Evolutionary conservation across 2,888 invertebrate species (phyloP).

Genomic region (Pachymerium ferrugineum): DNA sequence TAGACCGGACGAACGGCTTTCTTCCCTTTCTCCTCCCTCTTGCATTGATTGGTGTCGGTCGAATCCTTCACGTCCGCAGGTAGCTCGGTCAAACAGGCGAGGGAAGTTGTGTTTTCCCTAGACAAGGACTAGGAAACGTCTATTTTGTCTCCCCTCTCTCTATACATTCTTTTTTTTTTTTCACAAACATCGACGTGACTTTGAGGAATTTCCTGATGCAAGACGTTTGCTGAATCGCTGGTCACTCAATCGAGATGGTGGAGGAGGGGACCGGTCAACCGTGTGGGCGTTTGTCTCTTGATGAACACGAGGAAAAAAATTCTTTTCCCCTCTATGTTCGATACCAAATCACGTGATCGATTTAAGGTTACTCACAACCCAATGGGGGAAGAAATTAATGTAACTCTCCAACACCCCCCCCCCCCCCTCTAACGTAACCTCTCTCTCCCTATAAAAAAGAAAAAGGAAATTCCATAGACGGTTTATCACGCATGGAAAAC

Average conservation of each 20-base stretch:
- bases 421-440: too few species aligned
- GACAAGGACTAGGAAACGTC: neutral
- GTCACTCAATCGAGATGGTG: neutral
- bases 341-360: neutral
- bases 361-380: neutral
- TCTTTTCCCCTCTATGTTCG: too few species aligned
- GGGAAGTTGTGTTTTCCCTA: neutral
- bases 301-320: neutral
- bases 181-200: too few species aligned
- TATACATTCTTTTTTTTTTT: too few species aligned
- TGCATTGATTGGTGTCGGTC: neutral
- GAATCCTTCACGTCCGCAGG: slow-evolving; percentile 12
- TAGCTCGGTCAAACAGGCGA: neutral
- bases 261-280: neutral
- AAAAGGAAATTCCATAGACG: slow-evolving; percentile 13
- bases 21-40: slow-evolving; percentile 24
- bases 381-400: slow-evolving; percentile 21
- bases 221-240: neutral
- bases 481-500: slow-evolving; percentile 27
- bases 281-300: slow-evolving; percentile 8
- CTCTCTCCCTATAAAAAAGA: neutral
- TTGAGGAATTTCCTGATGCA: slow-evolving; percentile 16
- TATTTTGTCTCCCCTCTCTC: neutral
- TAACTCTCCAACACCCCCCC: neutral
- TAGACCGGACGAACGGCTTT: slow-evolving; percentile 7